Percentiles rank a stretch among this genome's conserved stretches.
phyloP scores from a whole-genome alignment of 2,113 vertebrate species.

The Pseudopipra pipra region DNA sequence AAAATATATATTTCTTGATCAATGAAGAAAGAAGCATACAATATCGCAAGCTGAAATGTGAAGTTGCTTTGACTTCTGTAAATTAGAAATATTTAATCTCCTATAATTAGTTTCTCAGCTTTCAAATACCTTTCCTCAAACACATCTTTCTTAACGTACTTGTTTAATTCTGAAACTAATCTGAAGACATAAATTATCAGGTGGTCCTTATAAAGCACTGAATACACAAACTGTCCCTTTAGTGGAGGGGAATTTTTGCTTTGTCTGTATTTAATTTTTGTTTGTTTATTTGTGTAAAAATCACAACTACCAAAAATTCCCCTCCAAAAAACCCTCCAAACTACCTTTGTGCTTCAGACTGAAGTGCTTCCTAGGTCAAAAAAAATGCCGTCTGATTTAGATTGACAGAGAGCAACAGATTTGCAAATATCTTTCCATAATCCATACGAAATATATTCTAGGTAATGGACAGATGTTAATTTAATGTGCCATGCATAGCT shows the following conservation, averaged over 20 bases:
- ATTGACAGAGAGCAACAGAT: background rate
- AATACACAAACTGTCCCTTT: background rate
- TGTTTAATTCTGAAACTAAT: background rate
- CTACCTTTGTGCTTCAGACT: background rate
- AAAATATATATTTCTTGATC: background rate
- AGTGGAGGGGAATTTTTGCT: background rate
- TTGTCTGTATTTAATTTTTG: background rate
- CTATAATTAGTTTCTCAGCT: background rate
- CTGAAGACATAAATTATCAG: background rate
- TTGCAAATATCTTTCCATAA: background rate
- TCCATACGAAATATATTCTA: background rate
- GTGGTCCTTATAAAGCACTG: background rate
- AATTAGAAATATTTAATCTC: background rate
- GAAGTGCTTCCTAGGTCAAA: background rate
- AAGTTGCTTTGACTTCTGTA: background rate
- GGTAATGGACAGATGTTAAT: background rate
- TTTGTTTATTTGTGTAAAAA: background rate
- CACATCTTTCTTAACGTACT: background rate
- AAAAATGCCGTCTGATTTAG: background rate
- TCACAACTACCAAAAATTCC: rapidly evolving
- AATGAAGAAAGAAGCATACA: background rate
- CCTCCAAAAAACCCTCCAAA: rapidly evolving
- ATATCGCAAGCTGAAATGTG: background rate
- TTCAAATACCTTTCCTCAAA: background rate
- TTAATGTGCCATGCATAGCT: background rate